Evolutionary conservation across 2,113 vertebrate genomes (phyloP).

Genomic region (Larimichthys crocea): DNA sequence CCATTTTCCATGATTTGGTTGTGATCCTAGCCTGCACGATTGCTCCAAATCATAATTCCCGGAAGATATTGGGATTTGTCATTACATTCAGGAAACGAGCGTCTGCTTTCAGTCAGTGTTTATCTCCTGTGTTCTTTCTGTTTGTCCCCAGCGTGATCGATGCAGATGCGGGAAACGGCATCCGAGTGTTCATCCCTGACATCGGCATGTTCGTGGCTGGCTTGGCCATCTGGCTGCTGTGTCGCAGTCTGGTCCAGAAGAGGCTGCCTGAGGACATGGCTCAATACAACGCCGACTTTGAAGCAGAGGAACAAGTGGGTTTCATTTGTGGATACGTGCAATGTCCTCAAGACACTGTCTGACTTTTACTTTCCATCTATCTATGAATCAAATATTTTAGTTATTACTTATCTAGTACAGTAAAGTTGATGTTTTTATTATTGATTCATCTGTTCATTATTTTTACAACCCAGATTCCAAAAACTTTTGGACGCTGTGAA

Average conservation of each 20-base stretch:
- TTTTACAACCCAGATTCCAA: too few relatives aligned
- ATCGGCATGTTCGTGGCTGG: constrained; percentile 95
- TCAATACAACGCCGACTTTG: constrained; percentile 91
- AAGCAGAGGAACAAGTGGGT: constrained; percentile 93
- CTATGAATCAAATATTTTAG: neutral
- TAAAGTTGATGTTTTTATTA: too few relatives aligned
- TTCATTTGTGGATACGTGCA: constrained; percentile 15
- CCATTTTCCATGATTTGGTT: constrained; percentile 35
- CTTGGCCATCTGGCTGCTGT: constrained; percentile 93
- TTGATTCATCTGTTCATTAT: too few relatives aligned
- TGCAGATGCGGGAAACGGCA: constrained; percentile 94
- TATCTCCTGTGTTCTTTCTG: constrained; percentile 27
- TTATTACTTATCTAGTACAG: too few relatives aligned
- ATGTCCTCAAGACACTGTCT: neutral
- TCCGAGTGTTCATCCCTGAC: constrained; percentile 95
- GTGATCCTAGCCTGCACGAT: neutral
- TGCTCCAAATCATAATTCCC: constrained; percentile 5
- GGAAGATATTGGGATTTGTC: neutral
- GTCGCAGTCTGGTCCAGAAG: constrained; percentile 92
- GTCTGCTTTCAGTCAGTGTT: constrained; percentile 20
- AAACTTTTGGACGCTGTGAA: too few relatives aligned
- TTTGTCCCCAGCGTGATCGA: constrained; percentile 88
- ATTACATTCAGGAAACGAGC: neutral
- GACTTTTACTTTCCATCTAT: neutral
- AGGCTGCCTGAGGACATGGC: constrained; percentile 89